These are phyloP conservation scores for Orchestes rusci DNA, from an alignment of 2,888 invertebrate genomes.

Conservation along the genomic window DNA sequence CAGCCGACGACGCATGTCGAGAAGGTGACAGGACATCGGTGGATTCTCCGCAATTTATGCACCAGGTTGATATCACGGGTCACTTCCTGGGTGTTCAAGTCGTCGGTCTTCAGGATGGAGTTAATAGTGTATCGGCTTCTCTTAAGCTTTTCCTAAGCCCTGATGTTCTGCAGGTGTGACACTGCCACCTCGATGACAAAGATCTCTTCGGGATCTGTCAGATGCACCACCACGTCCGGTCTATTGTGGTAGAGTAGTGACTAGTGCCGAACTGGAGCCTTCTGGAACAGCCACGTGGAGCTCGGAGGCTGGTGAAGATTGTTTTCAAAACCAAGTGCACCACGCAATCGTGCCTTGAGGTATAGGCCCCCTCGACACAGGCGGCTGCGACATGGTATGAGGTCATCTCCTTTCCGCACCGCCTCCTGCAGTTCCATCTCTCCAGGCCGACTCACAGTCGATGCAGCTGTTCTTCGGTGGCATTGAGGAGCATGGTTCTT, in stretches of 20 bases:
- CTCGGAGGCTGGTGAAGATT: constrained; percentile 11
- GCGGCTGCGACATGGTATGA: constrained; percentile 26
- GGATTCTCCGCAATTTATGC: constrained; percentile 8
- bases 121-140: constrained; percentile 9
- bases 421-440: constrained; percentile 16
- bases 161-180: constrained; percentile 13
- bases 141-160: constrained; percentile 14
- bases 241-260: too few relatives aligned
- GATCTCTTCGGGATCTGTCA: constrained; percentile 11
- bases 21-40: constrained; percentile 10
- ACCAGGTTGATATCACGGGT: constrained; percentile 6
- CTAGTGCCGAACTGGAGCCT: constrained; percentile 15
- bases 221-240: constrained; percentile 8
- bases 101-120: constrained; percentile 7
- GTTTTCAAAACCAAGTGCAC: constrained; percentile 24
- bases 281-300: constrained; percentile 8
- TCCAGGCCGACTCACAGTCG: constrained; percentile 14
- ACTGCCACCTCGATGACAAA: constrained; percentile 15
- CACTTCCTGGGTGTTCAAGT: not conserved
- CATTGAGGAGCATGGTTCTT: constrained; percentile 18
- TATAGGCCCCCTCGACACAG: constrained; percentile 21
- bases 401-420: constrained; percentile 20
- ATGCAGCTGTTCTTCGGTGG: constrained; percentile 26
- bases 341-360: constrained; percentile 25
- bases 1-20: constrained; percentile 9